Evolutionary conservation across 2,888 invertebrate genomes (phyloP).

Genomic region (Ectemnius cavifrons): DNA sequence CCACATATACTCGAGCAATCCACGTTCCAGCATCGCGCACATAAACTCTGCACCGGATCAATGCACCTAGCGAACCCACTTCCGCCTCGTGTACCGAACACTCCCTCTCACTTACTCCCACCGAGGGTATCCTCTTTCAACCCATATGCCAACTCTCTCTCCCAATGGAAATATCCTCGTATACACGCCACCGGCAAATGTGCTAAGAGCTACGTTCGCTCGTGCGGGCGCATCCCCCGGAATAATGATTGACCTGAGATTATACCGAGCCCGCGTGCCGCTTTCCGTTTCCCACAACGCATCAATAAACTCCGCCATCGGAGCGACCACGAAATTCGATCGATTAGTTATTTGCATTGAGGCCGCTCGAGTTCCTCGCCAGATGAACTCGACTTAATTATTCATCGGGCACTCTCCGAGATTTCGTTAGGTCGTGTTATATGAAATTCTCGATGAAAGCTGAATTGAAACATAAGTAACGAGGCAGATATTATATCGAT

Average conservation of each 20-base stretch:
- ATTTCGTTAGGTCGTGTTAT: too few relatives aligned
- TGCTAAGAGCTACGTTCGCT: neutral
- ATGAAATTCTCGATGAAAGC: too few relatives aligned
- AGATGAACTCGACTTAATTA: too few relatives aligned
- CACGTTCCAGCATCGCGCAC: slow-evolving; percentile 30
- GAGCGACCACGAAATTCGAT: neutral
- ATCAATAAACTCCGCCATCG: neutral
- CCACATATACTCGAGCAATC: slow-evolving; percentile 21
- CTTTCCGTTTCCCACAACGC: too few relatives aligned
- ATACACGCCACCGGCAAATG: neutral
- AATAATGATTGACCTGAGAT: slow-evolving; percentile 51
- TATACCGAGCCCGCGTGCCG: slow-evolving; percentile 16
- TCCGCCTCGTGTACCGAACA: slow-evolving; percentile 28
- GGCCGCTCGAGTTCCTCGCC: too few relatives aligned
- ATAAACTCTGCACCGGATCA: slow-evolving; percentile 57
- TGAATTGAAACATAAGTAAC: too few relatives aligned
- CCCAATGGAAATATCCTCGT: slow-evolving; percentile 6
- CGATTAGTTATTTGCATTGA: too few relatives aligned
- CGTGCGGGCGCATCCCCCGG: slow-evolving; percentile 23
- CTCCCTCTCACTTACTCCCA: neutral
- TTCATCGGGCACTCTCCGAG: too few relatives aligned
- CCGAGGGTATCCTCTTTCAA: neutral
- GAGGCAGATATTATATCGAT: too few relatives aligned
- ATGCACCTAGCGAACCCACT: slow-evolving; percentile 56
- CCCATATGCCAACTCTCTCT: slow-evolving; percentile 3